Conservation (phyloP, 2,113 vertebrate genomes). For the Siphamia tubifer region DNA sequence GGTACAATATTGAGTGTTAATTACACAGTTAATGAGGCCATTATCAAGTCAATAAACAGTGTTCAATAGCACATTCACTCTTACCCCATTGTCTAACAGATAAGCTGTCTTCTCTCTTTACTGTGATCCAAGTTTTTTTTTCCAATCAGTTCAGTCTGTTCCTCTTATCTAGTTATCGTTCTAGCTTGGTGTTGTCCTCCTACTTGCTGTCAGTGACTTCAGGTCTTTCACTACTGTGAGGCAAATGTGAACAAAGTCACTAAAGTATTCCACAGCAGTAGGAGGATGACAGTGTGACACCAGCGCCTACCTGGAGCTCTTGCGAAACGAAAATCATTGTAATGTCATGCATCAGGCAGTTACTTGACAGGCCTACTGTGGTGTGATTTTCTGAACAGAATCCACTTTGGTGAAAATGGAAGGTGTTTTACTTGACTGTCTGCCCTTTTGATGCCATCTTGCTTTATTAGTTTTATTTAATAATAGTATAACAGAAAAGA, state of each 20-base stretch:
- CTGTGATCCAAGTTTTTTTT: background rate
- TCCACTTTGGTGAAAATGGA: background rate
- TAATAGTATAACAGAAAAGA: no score
- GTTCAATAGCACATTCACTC: background rate
- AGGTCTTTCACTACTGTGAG: no score
- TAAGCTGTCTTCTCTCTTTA: background rate
- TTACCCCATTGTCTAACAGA: background rate
- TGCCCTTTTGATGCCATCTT: background rate
- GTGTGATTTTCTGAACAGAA: constrained; percentile 9
- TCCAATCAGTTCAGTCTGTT: background rate
- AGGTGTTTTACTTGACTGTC: background rate
- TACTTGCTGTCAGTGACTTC: background rate
- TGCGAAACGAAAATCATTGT: constrained; percentile 10
- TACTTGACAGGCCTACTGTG: constrained; percentile 1
- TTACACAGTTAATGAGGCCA: constrained; percentile 1
- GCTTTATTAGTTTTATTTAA: background rate
- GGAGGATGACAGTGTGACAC: background rate
- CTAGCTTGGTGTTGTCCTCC: background rate
- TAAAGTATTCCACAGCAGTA: background rate
- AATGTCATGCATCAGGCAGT: constrained; percentile 2
- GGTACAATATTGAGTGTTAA: background rate
- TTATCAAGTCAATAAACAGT: background rate
- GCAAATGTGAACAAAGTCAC: background rate
- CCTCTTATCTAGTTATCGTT: background rate
- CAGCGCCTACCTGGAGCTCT: background rate